Conservation (phyloP, 2,888 invertebrate species). For the Chloroclystis v-ata region DNA sequence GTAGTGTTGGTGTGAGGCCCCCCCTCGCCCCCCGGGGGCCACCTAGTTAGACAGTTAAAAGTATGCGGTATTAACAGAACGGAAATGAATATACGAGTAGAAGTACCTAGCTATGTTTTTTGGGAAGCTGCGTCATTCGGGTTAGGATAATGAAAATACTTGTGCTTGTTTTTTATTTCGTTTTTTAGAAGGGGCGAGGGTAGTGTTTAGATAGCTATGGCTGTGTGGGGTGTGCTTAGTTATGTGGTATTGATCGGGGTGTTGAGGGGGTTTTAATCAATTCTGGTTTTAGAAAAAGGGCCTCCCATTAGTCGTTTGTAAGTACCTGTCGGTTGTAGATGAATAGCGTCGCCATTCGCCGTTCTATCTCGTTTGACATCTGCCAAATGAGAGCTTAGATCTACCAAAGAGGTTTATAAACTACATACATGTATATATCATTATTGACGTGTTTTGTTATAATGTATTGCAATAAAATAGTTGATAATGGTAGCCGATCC, state of each 20-base stretch:
- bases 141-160: constrained; percentile 76
- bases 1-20: constrained; percentile 62
- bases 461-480: no score
- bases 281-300: constrained; percentile 18
- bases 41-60: constrained; percentile 79
- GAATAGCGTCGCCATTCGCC: neutral
- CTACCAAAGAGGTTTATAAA: no score
- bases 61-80: constrained; percentile 78
- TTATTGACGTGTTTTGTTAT: no score
- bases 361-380: neutral
- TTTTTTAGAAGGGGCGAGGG: constrained; percentile 35
- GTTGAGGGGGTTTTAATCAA: constrained; percentile 15
- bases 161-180: constrained; percentile 51
- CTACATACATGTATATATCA: no score
- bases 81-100: constrained; percentile 78
- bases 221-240: constrained; percentile 24
- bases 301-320: constrained; percentile 4
- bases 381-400: neutral
- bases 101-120: constrained; percentile 59
- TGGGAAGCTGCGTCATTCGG: constrained; percentile 68
- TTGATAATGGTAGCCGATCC: no score
- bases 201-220: constrained; percentile 26
- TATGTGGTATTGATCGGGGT: constrained; percentile 19
- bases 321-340: constrained; percentile 1
- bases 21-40: constrained; percentile 45